Percentiles rank a stretch among this genome's conserved stretches.
phyloP scores from a whole-genome alignment of 1,140 invertebrate genomes.

The Drosophila paulistorum region DNA sequence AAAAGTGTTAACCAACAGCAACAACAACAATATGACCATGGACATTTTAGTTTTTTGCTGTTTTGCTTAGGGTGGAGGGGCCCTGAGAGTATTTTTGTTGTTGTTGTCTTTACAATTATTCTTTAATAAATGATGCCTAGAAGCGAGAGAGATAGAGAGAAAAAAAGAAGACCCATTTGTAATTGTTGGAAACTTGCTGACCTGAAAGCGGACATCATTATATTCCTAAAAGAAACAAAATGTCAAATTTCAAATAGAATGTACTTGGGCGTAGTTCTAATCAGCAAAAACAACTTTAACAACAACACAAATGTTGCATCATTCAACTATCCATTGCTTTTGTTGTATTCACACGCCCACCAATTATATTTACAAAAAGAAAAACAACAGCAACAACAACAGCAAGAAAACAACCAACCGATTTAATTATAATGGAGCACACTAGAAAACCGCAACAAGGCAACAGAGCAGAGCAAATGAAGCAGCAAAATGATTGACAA shows the following conservation, averaged over 20 bases:
- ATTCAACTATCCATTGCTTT: slow-evolving; percentile 36
- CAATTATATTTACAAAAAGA: slow-evolving; percentile 71
- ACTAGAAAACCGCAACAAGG: slow-evolving; percentile 43
- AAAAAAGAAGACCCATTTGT: slow-evolving; percentile 7
- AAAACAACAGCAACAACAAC: neutral
- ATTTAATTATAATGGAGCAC: slow-evolving; percentile 75
- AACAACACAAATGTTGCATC: slow-evolving; percentile 43
- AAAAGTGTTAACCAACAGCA: slow-evolving; percentile 67
- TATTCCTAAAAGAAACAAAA: neutral
- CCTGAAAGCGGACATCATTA: neutral
- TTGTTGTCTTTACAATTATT: slow-evolving; percentile 54
- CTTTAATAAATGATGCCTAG: slow-evolving; percentile 60
- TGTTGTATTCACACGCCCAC: slow-evolving; percentile 58
- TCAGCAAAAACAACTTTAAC: slow-evolving; percentile 33
- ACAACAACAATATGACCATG: slow-evolving; percentile 46
- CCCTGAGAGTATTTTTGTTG: slow-evolving; percentile 42
- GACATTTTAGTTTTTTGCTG: slow-evolving; percentile 7
- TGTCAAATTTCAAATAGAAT: slow-evolving; percentile 26
- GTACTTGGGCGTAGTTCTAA: slow-evolving; percentile 65
- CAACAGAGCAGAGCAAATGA: slow-evolving; percentile 55
- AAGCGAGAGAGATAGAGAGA: slow-evolving; percentile 19
- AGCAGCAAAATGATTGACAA: slow-evolving; percentile 57
- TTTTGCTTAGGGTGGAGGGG: neutral
- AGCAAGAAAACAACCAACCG: slow-evolving; percentile 26
- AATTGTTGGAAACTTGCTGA: slow-evolving; percentile 25